Percentiles rank a stretch among this genome's conserved stretches.
These are phyloP conservation scores for Lordiphosa fenestrarum DNA, from an alignment of 2,888 invertebrate genomes.

Conservation along the genomic window DNA sequence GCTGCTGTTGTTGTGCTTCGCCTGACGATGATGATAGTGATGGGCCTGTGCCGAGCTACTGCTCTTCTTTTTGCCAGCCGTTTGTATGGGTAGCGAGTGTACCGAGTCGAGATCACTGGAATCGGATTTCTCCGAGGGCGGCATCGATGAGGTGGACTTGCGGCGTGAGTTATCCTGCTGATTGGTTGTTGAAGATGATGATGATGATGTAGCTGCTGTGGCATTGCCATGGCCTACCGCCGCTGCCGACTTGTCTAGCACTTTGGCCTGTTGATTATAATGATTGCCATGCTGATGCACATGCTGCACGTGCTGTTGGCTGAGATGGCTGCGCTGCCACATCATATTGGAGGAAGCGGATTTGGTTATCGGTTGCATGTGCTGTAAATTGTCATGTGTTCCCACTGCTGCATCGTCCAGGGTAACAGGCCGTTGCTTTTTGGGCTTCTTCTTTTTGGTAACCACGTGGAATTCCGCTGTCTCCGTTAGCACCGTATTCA, in stretches of 20 bases:
- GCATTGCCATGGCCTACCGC: background rate
- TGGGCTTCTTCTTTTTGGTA: conserved; percentile 89
- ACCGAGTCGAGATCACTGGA: conserved; percentile 91
- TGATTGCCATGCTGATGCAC: conserved; percentile 3
- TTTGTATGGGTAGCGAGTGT: conserved; percentile 88
- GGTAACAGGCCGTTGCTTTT: conserved; percentile 81
- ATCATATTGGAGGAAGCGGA: conserved; percentile 67
- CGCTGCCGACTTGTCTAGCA: conserved; percentile 18
- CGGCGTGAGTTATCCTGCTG: conserved; percentile 81
- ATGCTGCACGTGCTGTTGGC: conserved; percentile 9
- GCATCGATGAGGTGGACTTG: conserved; percentile 89
- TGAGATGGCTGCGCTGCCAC: conserved; percentile 26
- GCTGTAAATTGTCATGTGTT: conserved; percentile 65
- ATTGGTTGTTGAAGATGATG: conserved; percentile 19
- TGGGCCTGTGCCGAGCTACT: conserved; percentile 24
- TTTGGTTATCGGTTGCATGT: conserved; percentile 73
- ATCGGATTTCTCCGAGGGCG: conserved; percentile 91
- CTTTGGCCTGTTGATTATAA: conserved; percentile 8
- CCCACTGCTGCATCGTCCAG: conserved; percentile 65
- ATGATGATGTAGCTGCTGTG: no score
- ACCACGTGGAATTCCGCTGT: conserved; percentile 90
- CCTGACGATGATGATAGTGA: conserved; percentile 47
- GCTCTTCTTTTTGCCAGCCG: conserved; percentile 67
- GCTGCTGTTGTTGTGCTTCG: conserved; percentile 46
- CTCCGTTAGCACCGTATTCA: conserved; percentile 80